Evolutionary conservation across 2,888 invertebrate species (phyloP).

Genomic region (Osmoderma eremita): DNA sequence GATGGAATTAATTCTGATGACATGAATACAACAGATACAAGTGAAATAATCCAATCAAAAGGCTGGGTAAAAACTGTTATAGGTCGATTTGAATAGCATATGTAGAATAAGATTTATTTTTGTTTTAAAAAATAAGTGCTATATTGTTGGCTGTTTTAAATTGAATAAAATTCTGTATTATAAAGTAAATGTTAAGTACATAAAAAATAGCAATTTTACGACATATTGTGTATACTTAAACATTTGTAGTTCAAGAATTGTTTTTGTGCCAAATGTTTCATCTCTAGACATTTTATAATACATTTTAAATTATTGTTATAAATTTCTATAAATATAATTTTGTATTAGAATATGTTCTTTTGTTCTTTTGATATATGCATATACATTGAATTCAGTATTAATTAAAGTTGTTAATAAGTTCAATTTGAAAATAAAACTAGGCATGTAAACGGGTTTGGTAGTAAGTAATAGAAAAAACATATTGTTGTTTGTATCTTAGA

Average conservation of each 20-base stretch:
- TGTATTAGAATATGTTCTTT: conserved; percentile 22
- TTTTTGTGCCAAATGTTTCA: conserved; percentile 41
- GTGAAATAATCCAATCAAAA: conserved; percentile 57
- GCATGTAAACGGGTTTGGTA: too few relatives aligned
- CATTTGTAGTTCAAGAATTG: conserved; percentile 35
- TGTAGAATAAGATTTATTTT: conserved; percentile 29
- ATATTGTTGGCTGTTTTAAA: conserved; percentile 42
- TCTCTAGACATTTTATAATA: conserved; percentile 37
- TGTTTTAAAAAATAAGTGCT: conserved; percentile 40
- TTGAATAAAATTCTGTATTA: conserved; percentile 31
- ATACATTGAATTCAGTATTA: too few relatives aligned
- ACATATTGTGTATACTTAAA: conserved; percentile 40
- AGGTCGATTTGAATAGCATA: conserved; percentile 72
- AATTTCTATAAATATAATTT: conserved; percentile 40
- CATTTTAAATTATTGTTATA: conserved; percentile 41
- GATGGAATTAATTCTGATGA: conserved; percentile 26
- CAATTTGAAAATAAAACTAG: too few relatives aligned
- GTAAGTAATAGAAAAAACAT: too few relatives aligned
- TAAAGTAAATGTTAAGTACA: conserved; percentile 25
- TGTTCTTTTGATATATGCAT: too few relatives aligned
- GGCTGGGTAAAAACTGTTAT: conserved; percentile 82
- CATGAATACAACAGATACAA: conserved; percentile 35
- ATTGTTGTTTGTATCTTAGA: too few relatives aligned
- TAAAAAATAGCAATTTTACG: conserved; percentile 35
- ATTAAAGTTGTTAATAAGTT: too few relatives aligned